Percentiles rank a stretch among this genome's conserved stretches.
phyloP scores from a whole-genome alignment of 2,113 vertebrate genomes.

The Eira barbara region DNA sequence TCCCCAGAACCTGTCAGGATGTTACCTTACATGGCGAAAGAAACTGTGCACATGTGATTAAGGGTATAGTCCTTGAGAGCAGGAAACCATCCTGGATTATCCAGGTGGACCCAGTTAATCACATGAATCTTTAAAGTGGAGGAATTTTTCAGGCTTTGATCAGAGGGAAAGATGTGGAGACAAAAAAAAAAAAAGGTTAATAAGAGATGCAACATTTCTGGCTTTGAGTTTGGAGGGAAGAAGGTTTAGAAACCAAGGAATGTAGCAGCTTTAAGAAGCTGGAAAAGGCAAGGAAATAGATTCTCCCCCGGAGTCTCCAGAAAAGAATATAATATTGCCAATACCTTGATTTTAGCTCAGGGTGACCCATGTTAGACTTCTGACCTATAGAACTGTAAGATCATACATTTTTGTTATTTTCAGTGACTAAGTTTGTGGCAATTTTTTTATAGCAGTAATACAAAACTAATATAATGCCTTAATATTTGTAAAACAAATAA shows the following conservation, averaged over 20 bases:
- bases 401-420: not conserved
- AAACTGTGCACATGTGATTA: not conserved
- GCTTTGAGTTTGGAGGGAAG: not conserved
- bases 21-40: not conserved
- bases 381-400: not conserved
- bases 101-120: not conserved
- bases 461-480: not conserved
- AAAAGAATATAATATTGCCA: not conserved
- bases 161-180: not conserved
- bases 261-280: not conserved
- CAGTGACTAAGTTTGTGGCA: not conserved
- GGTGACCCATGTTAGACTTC: not conserved
- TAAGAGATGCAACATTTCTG: not conserved
- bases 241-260: not conserved
- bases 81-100: not conserved
- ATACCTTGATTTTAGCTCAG: not conserved
- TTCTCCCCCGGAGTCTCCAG: not conserved
- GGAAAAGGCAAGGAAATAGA: not conserved
- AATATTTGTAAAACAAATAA: not conserved
- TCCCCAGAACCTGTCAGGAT: not conserved
- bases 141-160: not conserved
- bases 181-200: not conserved
- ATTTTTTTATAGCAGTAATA: not conserved
- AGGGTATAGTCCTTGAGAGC: not conserved
- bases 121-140: not conserved